A percentile compares a stretch with the other conserved stretches of the same genome.
Evolutionary conservation across 2,888 invertebrate genomes (phyloP).

Genomic region (Diploptera punctata): DNA sequence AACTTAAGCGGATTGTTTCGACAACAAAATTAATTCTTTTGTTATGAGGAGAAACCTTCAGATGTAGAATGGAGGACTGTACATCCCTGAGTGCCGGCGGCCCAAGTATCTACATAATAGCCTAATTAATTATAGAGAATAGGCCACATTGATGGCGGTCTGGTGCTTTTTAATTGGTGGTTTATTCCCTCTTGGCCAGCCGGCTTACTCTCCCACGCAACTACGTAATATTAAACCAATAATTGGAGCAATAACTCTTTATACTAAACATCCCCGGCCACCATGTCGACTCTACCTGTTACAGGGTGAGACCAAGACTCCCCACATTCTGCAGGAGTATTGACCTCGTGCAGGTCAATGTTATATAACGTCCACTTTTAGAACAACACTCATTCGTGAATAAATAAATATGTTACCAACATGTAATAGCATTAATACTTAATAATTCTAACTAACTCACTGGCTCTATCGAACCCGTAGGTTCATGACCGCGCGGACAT

Average conservation of each 20-base stretch:
- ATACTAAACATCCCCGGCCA: neutral
- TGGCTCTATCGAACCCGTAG: too few species aligned
- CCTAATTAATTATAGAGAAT: constrained; percentile 24
- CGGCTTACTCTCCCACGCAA: constrained; percentile 34
- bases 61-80: too few species aligned
- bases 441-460: too few species aligned
- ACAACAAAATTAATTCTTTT: too few species aligned
- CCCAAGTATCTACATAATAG: constrained; percentile 26
- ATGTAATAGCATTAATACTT: too few species aligned
- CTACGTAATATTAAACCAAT: constrained; percentile 29
- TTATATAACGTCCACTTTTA: neutral
- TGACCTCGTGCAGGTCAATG: neutral
- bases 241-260: constrained; percentile 34
- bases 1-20: too few species aligned
- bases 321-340: neutral
- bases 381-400: too few species aligned
- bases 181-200: constrained; percentile 22
- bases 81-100: constrained; percentile 24
- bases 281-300: neutral
- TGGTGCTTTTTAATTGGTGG: constrained; percentile 33
- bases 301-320: neutral
- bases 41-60: too few species aligned
- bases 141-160: constrained; percentile 27
- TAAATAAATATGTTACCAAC: too few species aligned
- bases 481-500: too few species aligned